Base-by-base conservation (phyloP, 2,113 vertebrate genomes). In the Baryphthengus martii region DNA sequence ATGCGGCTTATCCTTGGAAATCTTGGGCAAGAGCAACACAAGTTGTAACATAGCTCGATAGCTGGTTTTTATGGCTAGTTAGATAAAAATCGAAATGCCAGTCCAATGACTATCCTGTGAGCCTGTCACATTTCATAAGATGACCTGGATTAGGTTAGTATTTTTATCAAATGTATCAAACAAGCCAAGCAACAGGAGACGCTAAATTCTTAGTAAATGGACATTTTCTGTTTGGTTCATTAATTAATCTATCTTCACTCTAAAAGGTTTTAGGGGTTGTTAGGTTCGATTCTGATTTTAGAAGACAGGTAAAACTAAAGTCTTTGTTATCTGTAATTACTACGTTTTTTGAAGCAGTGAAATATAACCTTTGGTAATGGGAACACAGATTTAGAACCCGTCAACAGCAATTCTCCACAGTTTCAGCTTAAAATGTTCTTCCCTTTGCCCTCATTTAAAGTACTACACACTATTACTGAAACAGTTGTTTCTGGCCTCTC, bases 241-340 rank as follows among this genome's bases (percentile, higher is more conserved):
- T 88, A 89, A 84, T 87, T 93, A 83, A 73, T 56, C 44, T 71
- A 73, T 56, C 44, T 71, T 73, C 45, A 63, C 23, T 40, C 8
- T 52, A 39, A 85, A 61, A 67, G 29, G 14, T 73, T 96, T 75
- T 53, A 79, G 52, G 66, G n/a, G 10, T 75, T n/a, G 31, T 58
- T 91, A 59, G 44, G 37, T 80, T 80, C 39, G 90, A 89, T 86
- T 95, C 50, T 84, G 76, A 72, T 83, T 96, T 93, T 47, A 90
- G 62, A 87, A 71, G 65, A 85, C 61, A 93, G 78, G 89, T 87
- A 91, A 94, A 96, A 86, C 59, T 49, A 82, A 94, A 70, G 21
- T 50, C 73, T 88, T 87, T 84, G 95, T 80, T 96, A 96, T 86
- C 79, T 91, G 26, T 74, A 95, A 92, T 79, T 73, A 84, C n/a